Evolutionary conservation across 2,797 vertebrate species (phyloP).

Genomic region (Hemibagrus guttatus): DNA sequence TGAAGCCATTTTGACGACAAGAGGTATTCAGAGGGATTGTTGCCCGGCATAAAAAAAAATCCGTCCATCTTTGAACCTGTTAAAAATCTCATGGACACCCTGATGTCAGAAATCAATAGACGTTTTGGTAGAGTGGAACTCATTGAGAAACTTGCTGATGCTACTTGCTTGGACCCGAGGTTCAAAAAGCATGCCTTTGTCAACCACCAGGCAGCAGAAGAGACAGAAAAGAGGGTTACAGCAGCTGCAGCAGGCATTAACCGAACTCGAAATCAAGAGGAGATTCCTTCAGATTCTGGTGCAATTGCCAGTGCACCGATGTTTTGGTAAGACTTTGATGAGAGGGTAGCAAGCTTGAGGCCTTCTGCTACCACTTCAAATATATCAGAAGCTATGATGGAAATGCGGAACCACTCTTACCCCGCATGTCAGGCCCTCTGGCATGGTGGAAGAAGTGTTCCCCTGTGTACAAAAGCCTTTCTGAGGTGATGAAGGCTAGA

Average conservation of each 20-base stretch:
- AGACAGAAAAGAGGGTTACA: constrained; percentile 14
- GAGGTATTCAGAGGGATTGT: constrained; percentile 21
- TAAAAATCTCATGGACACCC: constrained; percentile 9
- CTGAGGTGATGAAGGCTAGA: too few relatives aligned
- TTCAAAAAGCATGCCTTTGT: background rate
- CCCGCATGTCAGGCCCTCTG: too few relatives aligned
- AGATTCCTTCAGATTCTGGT: background rate
- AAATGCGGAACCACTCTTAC: too few relatives aligned
- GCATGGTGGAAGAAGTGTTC: too few relatives aligned
- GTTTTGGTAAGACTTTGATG: too few relatives aligned
- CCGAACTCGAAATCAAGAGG: background rate
- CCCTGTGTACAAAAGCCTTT: too few relatives aligned
- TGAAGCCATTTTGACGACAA: background rate
- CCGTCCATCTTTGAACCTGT: constrained; percentile 7
- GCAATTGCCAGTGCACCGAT: too few relatives aligned
- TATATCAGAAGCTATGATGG: too few relatives aligned
- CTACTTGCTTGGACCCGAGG: constrained; percentile 33
- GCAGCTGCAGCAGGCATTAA: constrained; percentile 23
- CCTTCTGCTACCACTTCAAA: too few relatives aligned
- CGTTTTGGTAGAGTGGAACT: constrained; percentile 27
- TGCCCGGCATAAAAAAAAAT: background rate
- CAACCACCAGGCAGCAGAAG: constrained; percentile 15
- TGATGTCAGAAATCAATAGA: constrained; percentile 17
- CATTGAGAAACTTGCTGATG: constrained; percentile 30
- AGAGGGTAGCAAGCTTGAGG: too few relatives aligned